Evolutionary conservation across 1,140 invertebrate species (phyloP).

Genomic region (Drosophila lini): DNA sequence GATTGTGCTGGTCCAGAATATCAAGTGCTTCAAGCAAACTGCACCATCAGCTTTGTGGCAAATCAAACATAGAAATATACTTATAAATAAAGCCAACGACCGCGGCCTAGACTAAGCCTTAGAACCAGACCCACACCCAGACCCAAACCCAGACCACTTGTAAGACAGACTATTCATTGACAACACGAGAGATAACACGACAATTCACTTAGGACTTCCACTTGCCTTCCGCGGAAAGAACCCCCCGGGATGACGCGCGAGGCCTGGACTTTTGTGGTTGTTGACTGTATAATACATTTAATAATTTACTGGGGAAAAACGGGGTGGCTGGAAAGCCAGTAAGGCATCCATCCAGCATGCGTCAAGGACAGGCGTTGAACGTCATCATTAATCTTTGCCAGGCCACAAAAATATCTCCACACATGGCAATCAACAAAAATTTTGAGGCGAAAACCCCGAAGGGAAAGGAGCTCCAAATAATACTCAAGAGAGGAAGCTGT

Average conservation of each 20-base stretch:
- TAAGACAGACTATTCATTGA: constrained; percentile 19
- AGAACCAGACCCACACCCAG: no score
- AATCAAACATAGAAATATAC: not conserved
- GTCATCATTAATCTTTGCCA: constrained; percentile 66
- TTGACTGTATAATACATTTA: constrained; percentile 68
- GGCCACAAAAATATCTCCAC: constrained; percentile 25
- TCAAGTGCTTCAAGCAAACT: constrained; percentile 4
- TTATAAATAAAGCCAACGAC: constrained; percentile 1
- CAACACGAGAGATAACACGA: constrained; percentile 13
- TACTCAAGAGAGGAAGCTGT: not conserved
- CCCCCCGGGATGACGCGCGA: constrained; percentile 23
- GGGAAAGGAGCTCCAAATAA: not conserved
- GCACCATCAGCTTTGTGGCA: not conserved
- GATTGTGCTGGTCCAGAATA: constrained; percentile 26
- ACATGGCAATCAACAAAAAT: constrained; percentile 26
- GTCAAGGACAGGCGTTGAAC: constrained; percentile 22
- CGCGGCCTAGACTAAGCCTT: not conserved
- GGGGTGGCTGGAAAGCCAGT: constrained; percentile 1
- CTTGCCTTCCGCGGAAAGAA: constrained; percentile 7
- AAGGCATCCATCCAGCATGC: constrained; percentile 18
- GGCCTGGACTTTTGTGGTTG: constrained; percentile 21
- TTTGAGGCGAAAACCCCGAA: not conserved
- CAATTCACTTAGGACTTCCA: constrained; percentile 38
- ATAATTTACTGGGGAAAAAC: constrained; percentile 48
- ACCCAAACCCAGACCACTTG: constrained; percentile 1